A percentile compares a stretch with the other conserved stretches of the same genome.
phyloP scores from a whole-genome alignment of 2,113 vertebrate genomes.

The Brachionichthys hirsutus region DNA sequence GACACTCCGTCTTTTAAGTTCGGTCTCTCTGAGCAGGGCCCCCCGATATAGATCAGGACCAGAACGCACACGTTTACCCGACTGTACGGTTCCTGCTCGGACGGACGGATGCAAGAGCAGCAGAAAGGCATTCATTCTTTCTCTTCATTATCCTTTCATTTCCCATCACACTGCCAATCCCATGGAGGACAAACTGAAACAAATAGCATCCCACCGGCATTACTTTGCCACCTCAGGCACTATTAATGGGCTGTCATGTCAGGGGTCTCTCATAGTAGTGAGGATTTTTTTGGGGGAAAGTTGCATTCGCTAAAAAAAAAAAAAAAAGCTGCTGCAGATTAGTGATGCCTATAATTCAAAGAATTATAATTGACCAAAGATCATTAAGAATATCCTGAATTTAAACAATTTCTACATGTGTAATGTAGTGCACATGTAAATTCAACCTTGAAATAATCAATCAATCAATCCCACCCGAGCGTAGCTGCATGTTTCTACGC shows the following conservation, averaged over 20 bases:
- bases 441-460: too few relatives aligned
- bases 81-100: conserved; percentile 19
- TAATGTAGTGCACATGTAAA: too few relatives aligned
- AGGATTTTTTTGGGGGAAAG: conserved; percentile 2
- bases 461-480: too few relatives aligned
- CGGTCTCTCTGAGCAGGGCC: conserved; percentile 43
- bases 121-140: conserved; percentile 11
- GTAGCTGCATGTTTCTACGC: not conserved
- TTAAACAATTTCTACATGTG: not conserved
- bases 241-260: conserved; percentile 28
- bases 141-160: conserved; percentile 1
- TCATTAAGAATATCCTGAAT: conserved; percentile 23
- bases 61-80: conserved; percentile 1
- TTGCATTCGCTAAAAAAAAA: conserved; percentile 24
- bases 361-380: conserved; percentile 38
- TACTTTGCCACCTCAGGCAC: conserved; percentile 30
- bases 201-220: conserved; percentile 26
- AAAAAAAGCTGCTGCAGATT: conserved; percentile 24
- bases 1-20: conserved; percentile 49
- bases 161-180: conserved; percentile 11
- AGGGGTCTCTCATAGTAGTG: conserved; percentile 17
- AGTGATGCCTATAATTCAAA: conserved; percentile 21
- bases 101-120: conserved; percentile 6
- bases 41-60: conserved; percentile 40
- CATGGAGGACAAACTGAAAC: conserved; percentile 20